These are phyloP conservation scores for Chrysoperla carnea DNA, from an alignment of 1,140 invertebrate genomes.

Conservation along the genomic window DNA sequence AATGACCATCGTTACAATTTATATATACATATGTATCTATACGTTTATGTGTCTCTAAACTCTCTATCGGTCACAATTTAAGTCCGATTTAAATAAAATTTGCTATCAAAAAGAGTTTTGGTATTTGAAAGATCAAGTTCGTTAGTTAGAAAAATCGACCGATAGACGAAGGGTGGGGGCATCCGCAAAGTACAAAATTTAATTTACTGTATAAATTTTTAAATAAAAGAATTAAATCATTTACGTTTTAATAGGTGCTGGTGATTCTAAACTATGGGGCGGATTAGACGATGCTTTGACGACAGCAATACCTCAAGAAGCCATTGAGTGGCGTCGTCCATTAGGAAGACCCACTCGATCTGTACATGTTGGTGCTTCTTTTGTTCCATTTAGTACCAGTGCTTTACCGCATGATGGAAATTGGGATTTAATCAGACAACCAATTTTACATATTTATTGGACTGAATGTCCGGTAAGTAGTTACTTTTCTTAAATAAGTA, in stretches of 20 bases:
- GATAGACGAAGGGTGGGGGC: no score
- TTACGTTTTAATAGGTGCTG: conserved; percentile 48
- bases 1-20: no score
- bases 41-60: no score
- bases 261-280: conserved; percentile 71
- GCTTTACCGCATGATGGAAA: conserved; percentile 46
- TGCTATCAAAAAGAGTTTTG: no score
- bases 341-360: conserved; percentile 61
- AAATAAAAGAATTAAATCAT: neutral
- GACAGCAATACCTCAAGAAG: conserved; percentile 65
- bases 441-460: conserved; percentile 90
- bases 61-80: no score
- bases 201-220: neutral
- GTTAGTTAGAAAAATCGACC: no score
- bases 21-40: no score
- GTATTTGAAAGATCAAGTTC: no score
- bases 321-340: conserved; percentile 78
- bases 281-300: conserved; percentile 57
- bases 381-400: conserved; percentile 61
- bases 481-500: neutral
- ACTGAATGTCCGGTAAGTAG: conserved; percentile 73
- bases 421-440: conserved; percentile 62
- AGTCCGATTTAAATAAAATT: no score
- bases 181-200: no score
- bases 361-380: conserved; percentile 70